These are phyloP conservation scores for Latrodectus hesperus DNA, from an alignment of 2,888 invertebrate genomes.

Conservation along the genomic window DNA sequence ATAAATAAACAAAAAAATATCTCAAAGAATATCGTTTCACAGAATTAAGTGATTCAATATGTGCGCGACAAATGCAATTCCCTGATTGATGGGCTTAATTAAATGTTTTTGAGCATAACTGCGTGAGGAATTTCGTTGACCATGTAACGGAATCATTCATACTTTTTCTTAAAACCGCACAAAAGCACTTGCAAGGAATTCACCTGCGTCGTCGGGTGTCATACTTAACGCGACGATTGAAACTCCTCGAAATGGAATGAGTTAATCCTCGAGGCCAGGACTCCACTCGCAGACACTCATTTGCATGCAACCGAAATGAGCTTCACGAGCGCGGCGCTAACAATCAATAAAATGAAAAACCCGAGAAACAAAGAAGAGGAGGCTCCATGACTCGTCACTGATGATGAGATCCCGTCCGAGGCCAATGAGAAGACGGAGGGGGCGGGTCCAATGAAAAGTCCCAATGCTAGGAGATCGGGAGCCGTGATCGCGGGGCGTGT, in stretches of 20 bases:
- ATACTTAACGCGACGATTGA: neutral
- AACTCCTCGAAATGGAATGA: neutral
- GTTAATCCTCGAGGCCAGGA: neutral
- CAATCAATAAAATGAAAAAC: slow-evolving; percentile 54
- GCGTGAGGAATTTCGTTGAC: no score
- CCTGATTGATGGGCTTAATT: no score
- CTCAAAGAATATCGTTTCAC: no score
- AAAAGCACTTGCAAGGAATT: no score
- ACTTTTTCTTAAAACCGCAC: neutral
- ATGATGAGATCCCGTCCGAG: slow-evolving; percentile 58
- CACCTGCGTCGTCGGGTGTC: no score
- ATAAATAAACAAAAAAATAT: no score
- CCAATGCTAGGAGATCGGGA: slow-evolving; percentile 41
- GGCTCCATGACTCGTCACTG: slow-evolving; percentile 61
- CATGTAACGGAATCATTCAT: neutral
- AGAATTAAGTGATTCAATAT: no score
- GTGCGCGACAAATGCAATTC: no score
- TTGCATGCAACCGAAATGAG: slow-evolving; percentile 30
- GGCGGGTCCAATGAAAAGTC: slow-evolving; percentile 68
- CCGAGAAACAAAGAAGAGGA: slow-evolving; percentile 1
- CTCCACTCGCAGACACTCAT: neutral
- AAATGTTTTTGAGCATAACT: no score
- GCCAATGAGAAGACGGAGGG: slow-evolving; percentile 48
- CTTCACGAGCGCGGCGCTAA: slow-evolving; percentile 3
- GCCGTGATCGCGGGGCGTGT: slow-evolving; percentile 61